A percentile compares a stretch with the other conserved stretches of the same genome.
Conservation (phyloP, 2,888 invertebrate genomes). For the Cryptophagus acutangulus region DNA sequence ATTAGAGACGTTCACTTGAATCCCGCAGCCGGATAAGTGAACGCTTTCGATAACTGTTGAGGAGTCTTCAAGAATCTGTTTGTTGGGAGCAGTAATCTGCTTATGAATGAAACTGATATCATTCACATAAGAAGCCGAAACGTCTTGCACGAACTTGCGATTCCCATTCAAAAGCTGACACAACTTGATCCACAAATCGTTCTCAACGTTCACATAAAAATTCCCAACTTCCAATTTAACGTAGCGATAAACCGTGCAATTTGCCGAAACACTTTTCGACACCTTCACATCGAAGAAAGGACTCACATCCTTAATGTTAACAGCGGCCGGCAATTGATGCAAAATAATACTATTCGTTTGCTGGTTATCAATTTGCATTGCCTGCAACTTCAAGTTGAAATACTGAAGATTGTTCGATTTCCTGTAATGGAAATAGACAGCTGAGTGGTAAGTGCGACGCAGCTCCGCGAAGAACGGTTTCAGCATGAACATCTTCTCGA, state of each 20-base stretch:
- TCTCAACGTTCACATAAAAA: slow-evolving; percentile 64
- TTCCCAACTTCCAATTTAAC: slow-evolving; percentile 62
- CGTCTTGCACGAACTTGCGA: slow-evolving; percentile 56
- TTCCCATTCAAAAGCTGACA: slow-evolving; percentile 55
- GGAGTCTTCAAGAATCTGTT: slow-evolving; percentile 1
- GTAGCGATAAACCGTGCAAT: slow-evolving; percentile 55
- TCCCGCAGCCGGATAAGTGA: slow-evolving; percentile 35
- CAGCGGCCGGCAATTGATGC: slow-evolving; percentile 49
- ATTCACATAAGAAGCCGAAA: slow-evolving; percentile 50
- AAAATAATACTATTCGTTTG: slow-evolving; percentile 38
- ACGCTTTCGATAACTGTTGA: slow-evolving; percentile 33
- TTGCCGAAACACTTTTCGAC: slow-evolving; percentile 52
- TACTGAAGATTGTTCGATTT: slow-evolving; percentile 65
- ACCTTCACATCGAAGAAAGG: slow-evolving; percentile 59
- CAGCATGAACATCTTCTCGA: slow-evolving; percentile 81
- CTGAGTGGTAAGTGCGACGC: slow-evolving; percentile 67
- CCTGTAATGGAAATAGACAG: slow-evolving; percentile 67
- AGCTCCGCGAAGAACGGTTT: slow-evolving; percentile 80
- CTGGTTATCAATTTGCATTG: slow-evolving; percentile 66
- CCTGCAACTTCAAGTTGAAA: slow-evolving; percentile 63
- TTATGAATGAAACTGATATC: slow-evolving; percentile 55
- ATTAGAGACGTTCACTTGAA: slow-evolving; percentile 42
- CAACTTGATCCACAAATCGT: slow-evolving; percentile 61
- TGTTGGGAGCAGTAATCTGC: not conserved
- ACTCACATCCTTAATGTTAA: slow-evolving; percentile 52